Conservation (phyloP, 1,140 invertebrate species). For the Aphidius gifuensis region DNA sequence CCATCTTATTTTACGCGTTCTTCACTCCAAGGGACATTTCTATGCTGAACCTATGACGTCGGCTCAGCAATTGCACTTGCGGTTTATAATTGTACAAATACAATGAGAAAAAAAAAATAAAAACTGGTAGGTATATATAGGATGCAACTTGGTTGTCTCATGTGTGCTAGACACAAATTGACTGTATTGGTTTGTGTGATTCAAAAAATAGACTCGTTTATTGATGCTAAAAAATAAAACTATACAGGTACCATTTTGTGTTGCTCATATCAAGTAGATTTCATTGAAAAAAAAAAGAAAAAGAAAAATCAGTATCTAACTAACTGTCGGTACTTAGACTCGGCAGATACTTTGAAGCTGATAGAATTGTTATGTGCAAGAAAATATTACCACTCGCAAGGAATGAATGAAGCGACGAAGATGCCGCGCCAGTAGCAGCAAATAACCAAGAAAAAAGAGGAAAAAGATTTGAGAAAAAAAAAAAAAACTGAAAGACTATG, state of each 20-base stretch:
- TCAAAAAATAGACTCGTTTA: constrained; percentile 3
- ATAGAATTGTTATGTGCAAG: constrained; percentile 6
- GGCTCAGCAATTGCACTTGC: constrained; percentile 28
- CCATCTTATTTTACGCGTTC: constrained; percentile 56
- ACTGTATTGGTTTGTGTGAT: constrained; percentile 34
- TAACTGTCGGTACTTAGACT: constrained; percentile 24
- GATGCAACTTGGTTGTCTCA: constrained; percentile 36
- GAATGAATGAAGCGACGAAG: not conserved
- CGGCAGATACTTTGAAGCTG: constrained; percentile 8
- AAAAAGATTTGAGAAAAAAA: not conserved
- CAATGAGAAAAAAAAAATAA: not conserved
- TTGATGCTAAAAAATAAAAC: not conserved
- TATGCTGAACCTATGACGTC: constrained; percentile 55
- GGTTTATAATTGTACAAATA: no score
- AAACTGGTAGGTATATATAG: constrained; percentile 32
- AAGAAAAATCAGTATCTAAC: constrained; percentile 18
- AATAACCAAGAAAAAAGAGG: no score
- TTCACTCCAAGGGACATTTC: constrained; percentile 51
- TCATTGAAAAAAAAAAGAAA: not conserved
- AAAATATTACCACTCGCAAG: constrained; percentile 16
- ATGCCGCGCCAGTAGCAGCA: no score
- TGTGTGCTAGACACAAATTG: constrained; percentile 52
- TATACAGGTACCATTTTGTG: not conserved
- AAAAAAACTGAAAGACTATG: constrained; percentile 3
- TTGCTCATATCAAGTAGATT: not conserved